Percentiles rank a stretch among this genome's conserved stretches.
These are phyloP conservation scores for Sebastes umbrosus DNA, from an alignment of 2,797 vertebrate species.

Conservation along the genomic window DNA sequence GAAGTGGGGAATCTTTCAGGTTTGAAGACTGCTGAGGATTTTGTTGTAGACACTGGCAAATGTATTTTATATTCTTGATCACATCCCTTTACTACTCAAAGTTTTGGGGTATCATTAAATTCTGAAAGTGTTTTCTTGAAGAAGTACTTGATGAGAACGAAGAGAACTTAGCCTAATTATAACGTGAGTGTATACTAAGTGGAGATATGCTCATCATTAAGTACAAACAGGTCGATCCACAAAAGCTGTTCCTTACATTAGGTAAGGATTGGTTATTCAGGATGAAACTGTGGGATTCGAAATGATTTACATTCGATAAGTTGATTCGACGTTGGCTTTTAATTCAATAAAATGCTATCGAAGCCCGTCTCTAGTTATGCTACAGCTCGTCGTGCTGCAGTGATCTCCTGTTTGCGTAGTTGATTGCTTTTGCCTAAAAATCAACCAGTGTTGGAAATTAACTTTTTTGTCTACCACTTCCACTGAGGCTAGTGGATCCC, in stretches of 20 bases:
- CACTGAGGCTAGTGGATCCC: too few relatives aligned
- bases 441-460: too few relatives aligned
- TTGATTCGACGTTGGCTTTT: neutral
- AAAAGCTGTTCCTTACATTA: neutral
- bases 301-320: neutral
- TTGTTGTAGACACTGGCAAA: neutral
- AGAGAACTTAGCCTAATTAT: neutral
- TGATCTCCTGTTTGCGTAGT: neutral
- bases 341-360: neutral
- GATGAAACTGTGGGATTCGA: neutral
- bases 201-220: neutral
- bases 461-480: too few relatives aligned
- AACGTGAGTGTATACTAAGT: neutral
- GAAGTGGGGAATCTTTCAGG: conserved; percentile 12
- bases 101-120: neutral
- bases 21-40: neutral
- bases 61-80: neutral
- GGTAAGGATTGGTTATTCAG: neutral
- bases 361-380: neutral
- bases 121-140: neutral
- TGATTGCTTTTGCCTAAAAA: too few relatives aligned
- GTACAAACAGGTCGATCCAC: neutral
- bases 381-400: neutral
- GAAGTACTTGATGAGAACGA: neutral
- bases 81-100: neutral